These are phyloP conservation scores for Drosophila rhopaloa DNA, from an alignment of 1,140 invertebrate species.

Conservation along the genomic window DNA sequence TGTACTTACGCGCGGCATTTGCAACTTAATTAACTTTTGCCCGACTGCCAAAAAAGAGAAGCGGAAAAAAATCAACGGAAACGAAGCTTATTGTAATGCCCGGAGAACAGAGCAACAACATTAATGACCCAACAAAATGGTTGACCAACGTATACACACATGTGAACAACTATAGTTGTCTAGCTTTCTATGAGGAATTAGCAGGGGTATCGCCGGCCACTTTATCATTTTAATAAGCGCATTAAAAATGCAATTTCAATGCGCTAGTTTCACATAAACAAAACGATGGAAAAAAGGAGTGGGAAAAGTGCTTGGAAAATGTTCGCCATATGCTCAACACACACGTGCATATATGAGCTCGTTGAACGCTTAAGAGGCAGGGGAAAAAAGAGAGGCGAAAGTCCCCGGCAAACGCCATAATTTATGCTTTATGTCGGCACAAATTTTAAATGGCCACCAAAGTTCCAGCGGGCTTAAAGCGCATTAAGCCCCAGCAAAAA, in stretches of 20 bases:
- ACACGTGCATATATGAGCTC: slow-evolving; percentile 34
- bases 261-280: slow-evolving; percentile 58
- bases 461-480: slow-evolving; percentile 63
- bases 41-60: slow-evolving; percentile 28
- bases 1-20: slow-evolving; percentile 66
- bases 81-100: slow-evolving; percentile 54
- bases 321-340: slow-evolving; percentile 30
- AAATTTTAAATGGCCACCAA: slow-evolving; percentile 71
- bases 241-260: slow-evolving; percentile 70
- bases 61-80: slow-evolving; percentile 11
- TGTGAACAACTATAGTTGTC: slow-evolving; percentile 11
- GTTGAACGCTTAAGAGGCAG: slow-evolving; percentile 24
- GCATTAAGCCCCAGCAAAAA: slow-evolving; percentile 56
- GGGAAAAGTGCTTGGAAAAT: slow-evolving; percentile 17
- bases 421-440: slow-evolving; percentile 67
- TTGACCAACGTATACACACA: slow-evolving; percentile 18
- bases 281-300: slow-evolving; percentile 18
- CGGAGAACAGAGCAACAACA: slow-evolving; percentile 27
- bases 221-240: slow-evolving; percentile 68
- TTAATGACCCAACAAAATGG: slow-evolving; percentile 62
- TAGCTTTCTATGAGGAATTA: slow-evolving; percentile 34
- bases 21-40: slow-evolving; percentile 73
- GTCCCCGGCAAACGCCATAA: slow-evolving; percentile 44
- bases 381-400: slow-evolving; percentile 2
- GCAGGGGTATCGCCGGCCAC: slow-evolving; percentile 31